Base-by-base conservation (phyloP, 1,140 invertebrate species). In the Pseudachorutes palmiensis region DNA sequence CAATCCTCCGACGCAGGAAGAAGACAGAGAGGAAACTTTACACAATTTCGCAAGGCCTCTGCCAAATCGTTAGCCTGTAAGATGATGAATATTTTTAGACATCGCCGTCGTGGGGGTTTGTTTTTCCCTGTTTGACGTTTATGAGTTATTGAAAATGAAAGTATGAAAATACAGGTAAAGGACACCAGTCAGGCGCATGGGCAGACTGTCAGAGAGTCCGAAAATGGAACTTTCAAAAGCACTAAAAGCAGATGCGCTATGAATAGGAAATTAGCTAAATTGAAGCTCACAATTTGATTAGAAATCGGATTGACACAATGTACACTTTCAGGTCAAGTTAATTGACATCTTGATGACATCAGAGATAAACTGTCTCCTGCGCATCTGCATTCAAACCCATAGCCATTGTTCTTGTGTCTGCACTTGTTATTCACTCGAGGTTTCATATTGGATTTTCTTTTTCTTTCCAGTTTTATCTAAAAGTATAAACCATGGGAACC, bases 401-500 rank as follows among this genome's bases (percentile, higher is more conserved):
- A 22, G 12, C 9, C 14, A 57, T 57, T n/a, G n/a, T n/a, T n/a
- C n/a, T n/a, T n/a, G n/a, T n/a, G n/a, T n/a, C n/a, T n/a, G n/a
- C n/a, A n/a, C n/a, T n/a, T n/a, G n/a, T n/a, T n/a, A n/a, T n/a
- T n/a, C n/a, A n/a, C n/a, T n/a, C n/a, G n/a, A n/a, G n/a, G n/a
- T n/a, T n/a, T n/a, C n/a, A n/a, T n/a, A n/a, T n/a, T n/a, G n/a
- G n/a, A n/a, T n/a, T 55, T 24, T 16, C 55, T 67, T 9, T 48
- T 58, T 60, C 36, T 49, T 69, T 70, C 22, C 66, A 72, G 71
- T 70, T 22, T 49, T 72, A 63, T 72, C 71, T 1, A 72, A 72
- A 48, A 72, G 61, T 65, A 61, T 70, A 2, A 70, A 64, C 33
- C 68, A 70, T 33, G 70, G 64, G 48, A 72, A 68, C 64, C 66